A percentile compares a stretch with the other conserved stretches of the same genome.
Evolutionary conservation across 2,113 vertebrate genomes (phyloP).

Genomic region (Notothenia coriiceps): DNA sequence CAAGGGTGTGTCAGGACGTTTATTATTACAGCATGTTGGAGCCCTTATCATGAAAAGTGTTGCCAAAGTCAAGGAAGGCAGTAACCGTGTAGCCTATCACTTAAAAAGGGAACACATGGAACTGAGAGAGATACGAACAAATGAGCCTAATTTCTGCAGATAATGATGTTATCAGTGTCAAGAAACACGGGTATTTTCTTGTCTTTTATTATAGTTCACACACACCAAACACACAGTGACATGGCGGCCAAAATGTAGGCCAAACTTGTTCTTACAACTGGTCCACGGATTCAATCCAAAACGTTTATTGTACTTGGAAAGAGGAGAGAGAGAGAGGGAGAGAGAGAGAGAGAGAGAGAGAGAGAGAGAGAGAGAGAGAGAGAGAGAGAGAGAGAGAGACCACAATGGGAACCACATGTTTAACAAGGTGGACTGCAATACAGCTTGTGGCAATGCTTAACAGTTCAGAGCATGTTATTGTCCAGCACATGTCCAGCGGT

Average conservation of each 20-base stretch:
- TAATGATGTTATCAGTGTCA: conserved; percentile 30
- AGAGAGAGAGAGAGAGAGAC: conserved; percentile 15
- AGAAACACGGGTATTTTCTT: not conserved
- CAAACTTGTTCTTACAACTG: conserved; percentile 40
- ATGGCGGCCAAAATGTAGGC: conserved; percentile 23
- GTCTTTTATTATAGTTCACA: not conserved
- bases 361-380: conserved; percentile 10
- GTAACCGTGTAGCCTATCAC: conserved; percentile 7
- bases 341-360: conserved; percentile 2
- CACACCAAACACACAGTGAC: conserved; percentile 6
- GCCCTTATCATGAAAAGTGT: conserved; percentile 7
- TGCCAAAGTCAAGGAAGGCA: conserved; percentile 6
- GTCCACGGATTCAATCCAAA: conserved; percentile 38
- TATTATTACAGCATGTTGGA: conserved; percentile 24
- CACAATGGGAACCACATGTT: conserved; percentile 75
- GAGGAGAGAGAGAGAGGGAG: conserved; percentile 9
- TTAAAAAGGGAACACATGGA: conserved; percentile 1
- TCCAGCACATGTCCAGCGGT: conserved; percentile 21
- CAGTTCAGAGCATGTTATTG: conserved; percentile 41
- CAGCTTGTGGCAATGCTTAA: conserved; percentile 52
- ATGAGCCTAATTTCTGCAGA: conserved; percentile 17
- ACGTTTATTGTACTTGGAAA: conserved; percentile 66
- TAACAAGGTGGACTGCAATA: conserved; percentile 51
- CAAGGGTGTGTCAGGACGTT: not conserved
- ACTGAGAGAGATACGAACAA: not conserved